Conservation (phyloP, 2,113 vertebrate species). For the Bujurquina vittata region DNA sequence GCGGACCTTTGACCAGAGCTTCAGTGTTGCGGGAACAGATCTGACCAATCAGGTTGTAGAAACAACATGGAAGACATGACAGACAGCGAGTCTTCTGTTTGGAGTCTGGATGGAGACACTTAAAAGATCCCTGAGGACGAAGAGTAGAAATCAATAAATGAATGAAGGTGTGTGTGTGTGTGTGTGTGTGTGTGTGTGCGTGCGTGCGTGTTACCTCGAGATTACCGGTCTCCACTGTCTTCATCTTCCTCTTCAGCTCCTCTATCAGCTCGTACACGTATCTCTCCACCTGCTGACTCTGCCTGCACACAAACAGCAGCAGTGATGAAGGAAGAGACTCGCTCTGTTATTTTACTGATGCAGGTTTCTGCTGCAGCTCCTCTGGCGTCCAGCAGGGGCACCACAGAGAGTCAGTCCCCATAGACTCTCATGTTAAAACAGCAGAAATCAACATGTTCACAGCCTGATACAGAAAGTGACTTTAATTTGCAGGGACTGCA, state of each 20-base stretch:
- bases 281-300: conserved; percentile 84
- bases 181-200: background rate
- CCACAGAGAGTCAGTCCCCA: background rate
- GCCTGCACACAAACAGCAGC: conserved; percentile 66
- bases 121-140: conserved; percentile 74
- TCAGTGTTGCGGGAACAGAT: conserved; percentile 86
- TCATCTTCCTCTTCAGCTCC: conserved; percentile 79
- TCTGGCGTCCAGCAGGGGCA: background rate
- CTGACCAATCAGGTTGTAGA: conserved; percentile 82
- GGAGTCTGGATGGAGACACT: conserved; percentile 78
- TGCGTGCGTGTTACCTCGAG: conserved; percentile 72
- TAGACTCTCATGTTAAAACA: background rate
- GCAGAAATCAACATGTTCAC: background rate
- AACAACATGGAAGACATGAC: conserved; percentile 82
- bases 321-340: background rate
- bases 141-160: background rate
- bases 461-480: background rate
- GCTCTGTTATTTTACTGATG: too few relatives aligned
- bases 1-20: conserved; percentile 84
- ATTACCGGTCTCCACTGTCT: conserved; percentile 57
- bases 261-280: conserved; percentile 79
- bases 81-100: conserved; percentile 86
- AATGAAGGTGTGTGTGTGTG: background rate
- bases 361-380: background rate
- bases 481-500: background rate